Base-by-base conservation (phyloP, 2,797 vertebrate species). In the Hirundo rustica region DNA sequence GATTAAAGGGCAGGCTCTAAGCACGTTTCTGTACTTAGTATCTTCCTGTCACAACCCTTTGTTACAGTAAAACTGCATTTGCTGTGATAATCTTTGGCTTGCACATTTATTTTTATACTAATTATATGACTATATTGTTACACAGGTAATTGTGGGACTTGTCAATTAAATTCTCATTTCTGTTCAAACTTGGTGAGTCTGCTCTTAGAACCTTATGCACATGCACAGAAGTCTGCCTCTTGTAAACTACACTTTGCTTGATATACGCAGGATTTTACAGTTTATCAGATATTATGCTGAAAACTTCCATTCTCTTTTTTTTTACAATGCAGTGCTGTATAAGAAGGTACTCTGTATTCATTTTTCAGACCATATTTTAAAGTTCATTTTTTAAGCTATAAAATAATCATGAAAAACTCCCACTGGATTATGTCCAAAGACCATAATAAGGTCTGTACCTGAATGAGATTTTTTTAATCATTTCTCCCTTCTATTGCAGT, bases 91-190 rank as follows among this genome's bases (percentile, higher is more conserved):
- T 93, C 94, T 42, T 89, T 66, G 70, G 23, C 71, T 97, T 95
- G 72, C n/a, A 74, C 58, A 47, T 92, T 92, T 72, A 85, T 92
- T 95, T 83, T 95, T 94, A 75, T 94, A 88, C 73, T 95, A 96
- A 95, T 97, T 96, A 94, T 1, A 30, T 89, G 85, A 92, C 53
- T 90, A 78, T 90, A 93, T 94, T 93, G 79, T 92, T 88, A 62
- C 81, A 75, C 73, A 94, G 84, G 83, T 91, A 92, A 96, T 94
- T 95, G 50, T 70, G 93, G 68, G 84, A 72, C 55, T 90, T 96
- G 88, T 93, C 91, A 93, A 77, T 96, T 96, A 88, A 96, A 65
- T 77, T 88, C 80, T 81, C 66, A 74, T 85, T 97, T 90, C 77
- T 73, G 74, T 85, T 96, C 48, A 85, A 93, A 84, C 36, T 32